Conservation (phyloP, 2,797 vertebrate species). For the Aratinga solstitialis region DNA sequence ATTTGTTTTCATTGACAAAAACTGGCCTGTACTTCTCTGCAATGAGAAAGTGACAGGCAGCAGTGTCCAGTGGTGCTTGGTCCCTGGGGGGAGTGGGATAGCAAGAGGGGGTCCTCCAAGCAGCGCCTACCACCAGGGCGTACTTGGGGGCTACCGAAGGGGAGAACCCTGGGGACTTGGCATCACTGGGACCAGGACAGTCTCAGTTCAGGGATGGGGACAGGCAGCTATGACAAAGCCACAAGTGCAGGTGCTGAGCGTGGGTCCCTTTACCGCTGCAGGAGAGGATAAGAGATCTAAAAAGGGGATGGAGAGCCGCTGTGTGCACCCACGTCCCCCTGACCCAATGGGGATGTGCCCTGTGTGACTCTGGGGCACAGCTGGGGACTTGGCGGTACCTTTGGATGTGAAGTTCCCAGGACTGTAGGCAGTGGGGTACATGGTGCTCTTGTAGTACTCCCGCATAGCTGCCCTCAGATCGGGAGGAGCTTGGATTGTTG, state of each 20-base stretch:
- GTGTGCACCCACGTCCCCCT: background rate
- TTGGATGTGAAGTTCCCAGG: constrained; percentile 48
- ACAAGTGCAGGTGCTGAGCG: accelerated
- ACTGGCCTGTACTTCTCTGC: constrained; percentile 47
- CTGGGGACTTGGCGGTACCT: background rate
- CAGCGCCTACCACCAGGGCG: background rate
- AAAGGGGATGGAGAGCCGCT: background rate
- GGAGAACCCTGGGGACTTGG: background rate
- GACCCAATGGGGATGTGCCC: accelerated
- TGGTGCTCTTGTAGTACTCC: constrained; percentile 9
- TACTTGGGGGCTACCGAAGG: background rate
- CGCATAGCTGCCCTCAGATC: background rate
- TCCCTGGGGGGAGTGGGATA: background rate
- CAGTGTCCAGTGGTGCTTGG: background rate
- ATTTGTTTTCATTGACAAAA: constrained; percentile 19
- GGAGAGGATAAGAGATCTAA: accelerated
- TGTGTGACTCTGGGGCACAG: background rate
- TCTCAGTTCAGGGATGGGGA: background rate
- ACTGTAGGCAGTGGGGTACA: background rate
- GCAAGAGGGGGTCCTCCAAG: background rate
- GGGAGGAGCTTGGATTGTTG: background rate
- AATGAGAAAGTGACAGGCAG: background rate
- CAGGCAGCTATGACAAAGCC: accelerated
- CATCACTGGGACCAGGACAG: background rate
- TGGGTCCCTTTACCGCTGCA: background rate